Base-by-base conservation (phyloP, 2,888 invertebrate genomes). In the Anorthoa munda region DNA sequence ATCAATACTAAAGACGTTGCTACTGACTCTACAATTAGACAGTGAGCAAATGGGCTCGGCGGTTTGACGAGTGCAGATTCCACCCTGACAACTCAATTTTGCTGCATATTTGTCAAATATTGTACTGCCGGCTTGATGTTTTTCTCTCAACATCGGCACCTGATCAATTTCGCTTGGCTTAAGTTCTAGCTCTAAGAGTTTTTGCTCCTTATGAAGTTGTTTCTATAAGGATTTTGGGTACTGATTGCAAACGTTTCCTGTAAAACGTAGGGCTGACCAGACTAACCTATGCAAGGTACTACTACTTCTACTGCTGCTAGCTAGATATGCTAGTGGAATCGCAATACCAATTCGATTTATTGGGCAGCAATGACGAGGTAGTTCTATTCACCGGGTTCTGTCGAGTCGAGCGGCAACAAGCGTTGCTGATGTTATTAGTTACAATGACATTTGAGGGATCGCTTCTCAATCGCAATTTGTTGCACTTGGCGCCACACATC, bases 401-500 rank as follows among this genome's bases (percentile, higher is more conserved):
- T 4, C 5, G 26, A 50, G 3, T 21, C 11, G 39, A 50, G 9
- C 18, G 26, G 45, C 15, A 31, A 21, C 21, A 18, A 56, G 15
- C 15, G 21, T 21, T 4, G 21, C 31, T 26, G 11, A 18, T 13
- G 7, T 26, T 55, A 48, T 56, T 21, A 2, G 18, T 31, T n/a
- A 45, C 26, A 13, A 2, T n/a, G 17, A 48, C 12, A 15, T 11
- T 31, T 17, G 13, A 46, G 21, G 12, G 15, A 53, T 56, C n/a
- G 11, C 9, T 64, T 59, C 21, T 50, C 53, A 39, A 66, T 58
- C 53, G 11, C 45, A 45, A 26, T 56, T 45, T 56, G 31, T 63
- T 59, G 18, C 55, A 59, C 21, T 61, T 18, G 55, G n/a, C 55
- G 71, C 61, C 74, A 74, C 23, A 60, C 56, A 77, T 76, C 64